Evolutionary conservation across 2,888 invertebrate species (phyloP), one percentile per base, ranked within the genome.

Genomic region (Protophormia terraenovae): DNA sequence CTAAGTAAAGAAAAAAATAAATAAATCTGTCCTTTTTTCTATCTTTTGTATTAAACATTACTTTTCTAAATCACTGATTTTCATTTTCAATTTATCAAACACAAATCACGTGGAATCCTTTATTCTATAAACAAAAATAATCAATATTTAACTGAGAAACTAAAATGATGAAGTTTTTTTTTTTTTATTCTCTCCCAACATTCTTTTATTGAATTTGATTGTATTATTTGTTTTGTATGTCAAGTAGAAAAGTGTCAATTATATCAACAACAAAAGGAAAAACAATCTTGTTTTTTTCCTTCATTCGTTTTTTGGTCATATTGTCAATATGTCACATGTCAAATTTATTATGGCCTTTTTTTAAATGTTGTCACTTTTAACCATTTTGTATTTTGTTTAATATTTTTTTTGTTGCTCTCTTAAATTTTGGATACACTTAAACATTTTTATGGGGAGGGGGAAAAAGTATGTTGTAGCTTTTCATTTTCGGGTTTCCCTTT

Each of bases 291-390:
- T 47, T 50, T 35, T 32, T 3, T 47, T 14, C 12, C 19, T 53
- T 50, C 50, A 19, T 10, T 29, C 19, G 41, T 58, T 60, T 66
- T 64, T 72, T 81, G 77, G 85, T 62, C 86, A 86, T 64, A 87
- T 88, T 89, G 89, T 88, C 88, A 88, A 80, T 81, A 81, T 87
- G 88, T 89, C 89, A 88, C 82, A 84, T 89, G 88, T 87, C 89
- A 89, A 88, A 32, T 86, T 78, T 78, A 47, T 27, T 71, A 72
- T 81, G 79, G 69, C 60, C 79, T 76, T 72, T 67, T 69, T 71
- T 71, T 47, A 58, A 72, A 38, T 50, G 60, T 24, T 83, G 50
- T 41, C 53, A 78, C 22, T 62, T 83, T 78, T 53, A 75, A 38
- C 24, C 50, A 75, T 53, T 72, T 81, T 77, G 53, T 38, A n/a